phyloP scores from a whole-genome alignment of 1,140 invertebrate genomes.

The Apis florea region DNA sequence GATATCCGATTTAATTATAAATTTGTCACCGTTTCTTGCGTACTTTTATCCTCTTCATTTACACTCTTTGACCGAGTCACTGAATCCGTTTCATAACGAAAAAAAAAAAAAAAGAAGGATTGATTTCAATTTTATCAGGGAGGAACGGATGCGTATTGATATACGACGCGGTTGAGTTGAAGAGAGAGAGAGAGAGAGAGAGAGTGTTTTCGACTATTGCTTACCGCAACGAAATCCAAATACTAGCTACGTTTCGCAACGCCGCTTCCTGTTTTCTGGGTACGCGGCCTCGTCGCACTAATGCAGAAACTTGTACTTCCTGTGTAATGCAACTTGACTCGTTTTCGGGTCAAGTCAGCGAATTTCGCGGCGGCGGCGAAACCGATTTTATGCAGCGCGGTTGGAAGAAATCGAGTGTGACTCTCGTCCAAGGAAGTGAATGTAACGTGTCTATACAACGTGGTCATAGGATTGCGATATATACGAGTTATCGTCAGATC shows the following conservation, averaged over 20 bases:
- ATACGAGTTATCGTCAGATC: too few relatives aligned
- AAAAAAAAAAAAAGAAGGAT: too few relatives aligned
- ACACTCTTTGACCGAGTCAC: too few relatives aligned
- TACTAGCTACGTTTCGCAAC: constrained; percentile 73
- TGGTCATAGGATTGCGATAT: too few relatives aligned
- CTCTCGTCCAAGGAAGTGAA: not conserved
- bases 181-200: too few relatives aligned
- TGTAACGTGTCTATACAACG: too few relatives aligned
- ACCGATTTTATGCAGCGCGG: constrained; percentile 28
- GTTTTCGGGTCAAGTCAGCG: constrained; percentile 70
- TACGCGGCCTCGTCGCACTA: constrained; percentile 65
- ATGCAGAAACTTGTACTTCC: constrained; percentile 72
- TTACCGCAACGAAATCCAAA: constrained; percentile 68
- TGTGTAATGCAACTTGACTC: constrained; percentile 71
- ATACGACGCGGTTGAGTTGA: not conserved
- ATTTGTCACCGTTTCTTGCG: too few relatives aligned
- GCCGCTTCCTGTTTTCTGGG: constrained; percentile 75
- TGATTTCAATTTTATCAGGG: too few relatives aligned
- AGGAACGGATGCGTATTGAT: not conserved
- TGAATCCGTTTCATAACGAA: too few relatives aligned
- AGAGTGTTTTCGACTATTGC: constrained; percentile 51
- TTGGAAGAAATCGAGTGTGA: not conserved
- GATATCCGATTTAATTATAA: too few relatives aligned
- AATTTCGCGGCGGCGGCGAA: constrained; percentile 58
- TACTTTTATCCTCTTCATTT: too few relatives aligned